phyloP scores from a whole-genome alignment of 2,888 invertebrate species.

The Crossocerus cetratus region DNA sequence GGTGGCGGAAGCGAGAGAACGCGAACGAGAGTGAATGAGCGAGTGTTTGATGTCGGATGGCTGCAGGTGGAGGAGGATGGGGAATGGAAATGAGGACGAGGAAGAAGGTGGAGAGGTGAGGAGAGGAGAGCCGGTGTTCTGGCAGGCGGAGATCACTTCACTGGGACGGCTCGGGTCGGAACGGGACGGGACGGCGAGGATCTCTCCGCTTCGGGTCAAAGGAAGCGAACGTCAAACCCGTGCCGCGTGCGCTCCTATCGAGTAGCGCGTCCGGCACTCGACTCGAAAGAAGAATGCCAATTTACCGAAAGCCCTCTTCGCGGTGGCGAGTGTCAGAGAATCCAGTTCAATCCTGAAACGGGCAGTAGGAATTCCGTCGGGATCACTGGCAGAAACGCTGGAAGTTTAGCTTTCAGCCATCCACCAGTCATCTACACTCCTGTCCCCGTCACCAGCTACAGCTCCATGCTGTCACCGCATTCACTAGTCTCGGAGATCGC shows the following conservation, averaged over 20 bases:
- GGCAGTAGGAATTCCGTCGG: slow-evolving; percentile 55
- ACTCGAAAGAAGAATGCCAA: slow-evolving; percentile 71
- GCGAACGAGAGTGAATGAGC: slow-evolving; percentile 35
- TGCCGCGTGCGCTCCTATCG: slow-evolving; percentile 49
- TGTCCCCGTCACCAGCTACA: no score
- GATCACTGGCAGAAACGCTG: not conserved
- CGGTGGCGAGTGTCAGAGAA: slow-evolving; percentile 54
- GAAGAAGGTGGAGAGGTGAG: no score
- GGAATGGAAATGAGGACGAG: not conserved
- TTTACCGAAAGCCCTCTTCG: slow-evolving; percentile 65
- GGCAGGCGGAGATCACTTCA: slow-evolving; percentile 67
- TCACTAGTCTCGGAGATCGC: no score
- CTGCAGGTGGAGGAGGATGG: slow-evolving; percentile 1
- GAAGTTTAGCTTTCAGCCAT: no score
- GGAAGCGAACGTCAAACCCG: slow-evolving; percentile 67
- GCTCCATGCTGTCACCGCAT: no score
- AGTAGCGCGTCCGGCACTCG: slow-evolving; percentile 15
- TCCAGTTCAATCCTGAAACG: slow-evolving; percentile 55
- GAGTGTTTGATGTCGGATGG: slow-evolving; percentile 19
- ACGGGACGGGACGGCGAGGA: slow-evolving; percentile 50
- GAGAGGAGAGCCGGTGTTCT: not conserved
- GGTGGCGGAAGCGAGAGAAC: slow-evolving; percentile 28
- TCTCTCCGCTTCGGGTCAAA: slow-evolving; percentile 62
- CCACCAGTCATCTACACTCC: no score
- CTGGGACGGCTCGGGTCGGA: slow-evolving; percentile 54